Evolutionary conservation across 64 coral and sea anemone species (phyloP).

Genomic region (Montipora capricornis): DNA sequence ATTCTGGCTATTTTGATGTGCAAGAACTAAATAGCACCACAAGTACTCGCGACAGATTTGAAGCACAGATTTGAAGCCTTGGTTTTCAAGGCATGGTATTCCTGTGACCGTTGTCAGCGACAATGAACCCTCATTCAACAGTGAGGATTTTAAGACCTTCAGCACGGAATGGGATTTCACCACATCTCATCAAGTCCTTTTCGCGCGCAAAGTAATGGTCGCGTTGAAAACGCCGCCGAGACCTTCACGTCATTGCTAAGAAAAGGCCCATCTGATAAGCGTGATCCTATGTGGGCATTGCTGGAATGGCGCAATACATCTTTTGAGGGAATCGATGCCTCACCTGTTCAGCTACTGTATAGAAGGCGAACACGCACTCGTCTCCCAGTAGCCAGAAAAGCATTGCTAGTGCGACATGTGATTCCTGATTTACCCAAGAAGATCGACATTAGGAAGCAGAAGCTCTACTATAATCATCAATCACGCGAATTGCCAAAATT

Average conservation of each 20-base stretch:
- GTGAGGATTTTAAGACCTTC: neutral
- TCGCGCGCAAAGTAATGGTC: constrained; percentile 12
- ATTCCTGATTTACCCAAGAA: too few relatives aligned
- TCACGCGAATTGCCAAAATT: neutral
- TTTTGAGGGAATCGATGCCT: too few relatives aligned
- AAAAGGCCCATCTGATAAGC: neutral
- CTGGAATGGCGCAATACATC: too few relatives aligned
- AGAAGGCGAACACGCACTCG: too few relatives aligned
- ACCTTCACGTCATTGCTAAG: neutral
- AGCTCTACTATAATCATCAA: neutral
- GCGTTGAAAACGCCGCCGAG: neutral
- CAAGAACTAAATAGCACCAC: neutral
- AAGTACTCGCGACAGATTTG: constrained; percentile 9
- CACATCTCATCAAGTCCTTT: constrained; percentile 10
- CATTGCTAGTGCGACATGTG: too few relatives aligned
- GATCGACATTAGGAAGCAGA: too few relatives aligned
- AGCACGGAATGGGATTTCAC: constrained; percentile 4
- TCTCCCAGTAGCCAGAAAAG: too few relatives aligned
- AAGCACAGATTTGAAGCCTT: neutral
- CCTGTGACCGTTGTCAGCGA: neutral
- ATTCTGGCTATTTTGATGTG: constrained; percentile 11
- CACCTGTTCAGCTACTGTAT: too few relatives aligned
- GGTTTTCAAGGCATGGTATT: constrained; percentile 10
- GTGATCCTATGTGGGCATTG: neutral
- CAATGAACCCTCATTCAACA: neutral